Percentiles rank a stretch among this genome's conserved stretches.
phyloP scores from a whole-genome alignment of 2,888 invertebrate species.

The Achlya flavicornis region DNA sequence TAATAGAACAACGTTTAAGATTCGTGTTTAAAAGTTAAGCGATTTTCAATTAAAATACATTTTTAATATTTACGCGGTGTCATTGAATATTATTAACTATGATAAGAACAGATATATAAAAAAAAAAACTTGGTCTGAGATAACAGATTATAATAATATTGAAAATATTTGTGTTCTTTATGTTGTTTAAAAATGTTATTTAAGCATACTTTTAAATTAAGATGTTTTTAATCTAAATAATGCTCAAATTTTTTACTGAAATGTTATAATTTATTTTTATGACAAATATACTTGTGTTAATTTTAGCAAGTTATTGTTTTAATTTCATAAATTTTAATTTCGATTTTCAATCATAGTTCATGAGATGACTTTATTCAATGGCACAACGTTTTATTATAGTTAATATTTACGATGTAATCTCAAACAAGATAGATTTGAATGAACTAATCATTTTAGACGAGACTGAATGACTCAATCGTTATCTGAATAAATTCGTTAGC shows the following conservation, averaged over 20 bases:
- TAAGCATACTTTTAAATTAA: too few relatives aligned
- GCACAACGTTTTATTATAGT: constrained; percentile 23
- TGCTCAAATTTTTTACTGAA: too few relatives aligned
- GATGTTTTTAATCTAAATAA: too few relatives aligned
- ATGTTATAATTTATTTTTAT: too few relatives aligned
- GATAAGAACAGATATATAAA: too few relatives aligned
- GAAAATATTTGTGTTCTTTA: too few relatives aligned
- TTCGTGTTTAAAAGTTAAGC: constrained; percentile 35
- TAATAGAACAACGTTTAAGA: constrained; percentile 39
- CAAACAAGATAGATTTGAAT: constrained; percentile 23
- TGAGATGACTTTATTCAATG: neutral
- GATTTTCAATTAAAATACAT: constrained; percentile 41
- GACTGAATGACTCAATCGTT: constrained; percentile 72
- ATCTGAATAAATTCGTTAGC: constrained; percentile 59
- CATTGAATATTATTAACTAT: constrained; percentile 32
- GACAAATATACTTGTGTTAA: too few relatives aligned
- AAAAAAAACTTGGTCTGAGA: too few relatives aligned
- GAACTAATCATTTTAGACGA: constrained; percentile 69
- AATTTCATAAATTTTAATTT: too few relatives aligned
- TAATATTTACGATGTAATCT: constrained; percentile 39
- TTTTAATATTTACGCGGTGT: constrained; percentile 34
- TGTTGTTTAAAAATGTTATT: constrained; percentile 5
- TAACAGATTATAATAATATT: too few relatives aligned
- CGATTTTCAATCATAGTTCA: too few relatives aligned
- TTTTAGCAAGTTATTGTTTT: too few relatives aligned